These are phyloP conservation scores for Gouania willdenowi DNA, from an alignment of 2,797 vertebrate genomes.

Conservation along the genomic window DNA sequence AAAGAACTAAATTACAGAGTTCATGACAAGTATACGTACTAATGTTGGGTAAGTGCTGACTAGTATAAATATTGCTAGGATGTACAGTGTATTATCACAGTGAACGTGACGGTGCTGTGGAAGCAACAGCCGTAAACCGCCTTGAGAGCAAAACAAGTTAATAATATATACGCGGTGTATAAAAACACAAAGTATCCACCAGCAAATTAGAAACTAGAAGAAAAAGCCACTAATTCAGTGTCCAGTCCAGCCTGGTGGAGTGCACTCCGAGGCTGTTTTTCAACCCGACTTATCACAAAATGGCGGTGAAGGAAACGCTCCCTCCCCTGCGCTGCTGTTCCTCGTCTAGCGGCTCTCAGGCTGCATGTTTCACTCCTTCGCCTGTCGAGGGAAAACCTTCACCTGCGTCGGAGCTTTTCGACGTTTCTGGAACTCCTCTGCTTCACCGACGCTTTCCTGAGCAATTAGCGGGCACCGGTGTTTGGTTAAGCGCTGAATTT, in stretches of 20 bases:
- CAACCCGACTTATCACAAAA: constrained; percentile 81
- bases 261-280: constrained; percentile 51
- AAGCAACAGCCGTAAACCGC: too few relatives aligned
- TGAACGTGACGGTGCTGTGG: constrained; percentile 1
- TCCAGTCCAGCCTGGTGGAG: constrained; percentile 1
- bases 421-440: constrained; percentile 16
- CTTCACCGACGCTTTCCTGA: neutral
- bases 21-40: too few relatives aligned
- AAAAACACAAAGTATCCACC: constrained; percentile 13
- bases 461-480: too few relatives aligned
- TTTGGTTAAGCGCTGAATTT: constrained; percentile 3
- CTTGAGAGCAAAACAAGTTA: constrained; percentile 16
- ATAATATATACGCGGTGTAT: too few relatives aligned
- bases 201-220: neutral
- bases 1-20: too few relatives aligned
- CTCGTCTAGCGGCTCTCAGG: constrained; percentile 63
- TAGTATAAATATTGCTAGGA: too few relatives aligned
- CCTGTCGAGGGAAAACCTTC: constrained; percentile 32
- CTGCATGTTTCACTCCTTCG: constrained; percentile 34
- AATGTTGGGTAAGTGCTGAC: too few relatives aligned
- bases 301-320: constrained; percentile 84
- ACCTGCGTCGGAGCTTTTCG: constrained; percentile 56
- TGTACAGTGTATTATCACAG: too few relatives aligned
- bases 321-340: constrained; percentile 73
- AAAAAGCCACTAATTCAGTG: neutral